phyloP scores from a whole-genome alignment of 2,113 vertebrate genomes.

The Gobio gobio region DNA sequence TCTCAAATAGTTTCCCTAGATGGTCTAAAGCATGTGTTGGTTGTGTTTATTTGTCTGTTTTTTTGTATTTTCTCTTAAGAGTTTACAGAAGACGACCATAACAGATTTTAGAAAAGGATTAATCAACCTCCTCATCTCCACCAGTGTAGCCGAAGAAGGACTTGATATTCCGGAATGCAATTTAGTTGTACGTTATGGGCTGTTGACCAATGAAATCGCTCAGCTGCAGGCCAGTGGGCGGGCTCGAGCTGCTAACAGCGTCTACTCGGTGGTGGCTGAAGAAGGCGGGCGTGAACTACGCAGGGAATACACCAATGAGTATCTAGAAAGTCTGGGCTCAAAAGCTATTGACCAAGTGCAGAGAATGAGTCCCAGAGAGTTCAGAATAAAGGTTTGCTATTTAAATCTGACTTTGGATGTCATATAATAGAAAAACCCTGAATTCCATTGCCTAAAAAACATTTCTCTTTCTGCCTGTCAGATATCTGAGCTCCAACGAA shows the following conservation, averaged over 20 bases:
- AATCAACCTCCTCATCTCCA: conserved; percentile 90
- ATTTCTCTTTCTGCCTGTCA: conserved; percentile 58
- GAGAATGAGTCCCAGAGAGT: conserved; percentile 73
- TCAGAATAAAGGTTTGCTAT: conserved; percentile 64
- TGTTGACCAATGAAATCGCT: conserved; percentile 93
- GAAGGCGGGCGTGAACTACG: conserved; percentile 77
- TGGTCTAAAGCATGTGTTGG: background rate
- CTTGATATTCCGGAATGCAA: conserved; percentile 90
- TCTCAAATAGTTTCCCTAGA: background rate
- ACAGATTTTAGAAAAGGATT: conserved; percentile 74
- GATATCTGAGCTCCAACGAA: conserved; percentile 79
- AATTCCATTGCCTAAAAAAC: background rate
- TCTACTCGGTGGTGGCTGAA: conserved; percentile 85
- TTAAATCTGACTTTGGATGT: background rate
- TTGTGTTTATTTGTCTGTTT: background rate
- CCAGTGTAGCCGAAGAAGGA: conserved; percentile 92
- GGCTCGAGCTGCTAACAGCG: conserved; percentile 81
- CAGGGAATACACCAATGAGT: conserved; percentile 82
- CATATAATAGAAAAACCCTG: background rate
- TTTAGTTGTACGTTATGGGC: conserved; percentile 89
- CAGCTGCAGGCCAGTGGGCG: conserved; percentile 91
- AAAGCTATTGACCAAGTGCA: conserved; percentile 79
- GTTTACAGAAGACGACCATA: conserved; percentile 81
- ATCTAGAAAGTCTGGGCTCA: conserved; percentile 79
- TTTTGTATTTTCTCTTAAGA: conserved; percentile 68